phyloP scores from a whole-genome alignment of 1,140 invertebrate species.

The Papilio aristodemus region DNA sequence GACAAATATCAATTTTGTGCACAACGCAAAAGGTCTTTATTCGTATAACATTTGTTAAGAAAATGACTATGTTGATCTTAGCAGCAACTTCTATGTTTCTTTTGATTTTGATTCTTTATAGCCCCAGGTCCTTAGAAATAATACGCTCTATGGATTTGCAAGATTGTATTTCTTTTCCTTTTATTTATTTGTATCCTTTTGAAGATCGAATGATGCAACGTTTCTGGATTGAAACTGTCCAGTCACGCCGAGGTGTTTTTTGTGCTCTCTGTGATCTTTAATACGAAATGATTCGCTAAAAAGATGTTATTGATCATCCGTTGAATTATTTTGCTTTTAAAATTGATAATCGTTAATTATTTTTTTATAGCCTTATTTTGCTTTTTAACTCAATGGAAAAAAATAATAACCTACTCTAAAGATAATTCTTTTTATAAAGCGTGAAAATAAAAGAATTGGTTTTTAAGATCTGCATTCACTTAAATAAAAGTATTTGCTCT shows the following conservation, averaged over 20 bases:
- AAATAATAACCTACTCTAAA: not conserved
- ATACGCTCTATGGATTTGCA: not conserved
- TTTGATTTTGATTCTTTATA: slow-evolving; percentile 4
- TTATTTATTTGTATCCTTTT: slow-evolving; percentile 10
- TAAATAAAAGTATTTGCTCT: no score
- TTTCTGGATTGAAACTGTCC: not conserved
- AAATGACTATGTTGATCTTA: not conserved
- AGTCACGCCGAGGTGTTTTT: slow-evolving; percentile 4
- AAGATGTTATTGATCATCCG: slow-evolving; percentile 22
- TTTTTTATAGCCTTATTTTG: not conserved
- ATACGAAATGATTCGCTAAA: slow-evolving; percentile 19
- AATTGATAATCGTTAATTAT: slow-evolving; percentile 7
- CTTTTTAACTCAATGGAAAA: not conserved
- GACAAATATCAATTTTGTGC: not conserved
- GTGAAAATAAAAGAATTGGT: no score
- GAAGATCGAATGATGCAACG: not conserved
- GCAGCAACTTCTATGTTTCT: not conserved
- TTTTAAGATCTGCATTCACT: no score
- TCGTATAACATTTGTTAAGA: not conserved
- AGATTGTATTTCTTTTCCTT: slow-evolving; percentile 11
- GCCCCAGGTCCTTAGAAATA: slow-evolving; percentile 2
- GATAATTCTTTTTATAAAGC: not conserved
- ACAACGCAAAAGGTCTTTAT: not conserved
- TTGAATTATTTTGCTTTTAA: slow-evolving; percentile 3
- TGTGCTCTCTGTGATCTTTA: not conserved